Base-by-base conservation (phyloP, 1,140 invertebrate species). In the Polyergus mexicanus region DNA sequence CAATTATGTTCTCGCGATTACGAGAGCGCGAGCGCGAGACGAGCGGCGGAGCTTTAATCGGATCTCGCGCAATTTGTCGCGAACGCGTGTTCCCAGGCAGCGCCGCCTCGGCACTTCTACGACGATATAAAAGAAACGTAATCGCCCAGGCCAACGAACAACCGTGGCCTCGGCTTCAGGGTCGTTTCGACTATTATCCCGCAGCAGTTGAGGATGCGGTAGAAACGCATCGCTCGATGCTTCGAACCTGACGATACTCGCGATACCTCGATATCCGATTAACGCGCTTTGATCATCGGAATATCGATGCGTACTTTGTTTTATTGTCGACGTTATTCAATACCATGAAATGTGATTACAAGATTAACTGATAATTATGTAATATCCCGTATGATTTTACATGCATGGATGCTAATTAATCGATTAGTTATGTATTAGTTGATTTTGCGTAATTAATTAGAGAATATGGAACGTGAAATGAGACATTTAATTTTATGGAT, bases 131-230 rank as follows among this genome's bases (percentile, higher is more conserved):
- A 88, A 86, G 85, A 90, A 90, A 85, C 75, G 68, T 85, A 83
- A 90, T 74, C 83, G 89, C 38, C 71, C 81, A 86, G 88, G 88
- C 88, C 87, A 88, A 85, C 75, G 87, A 69, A 91, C 89, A 91
- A 91, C 85, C 69, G 77, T 86, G 86, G 78, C 91, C 91, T 92
- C 86, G 91, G 84, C 84, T 90, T 92, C 91, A 91, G 91, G 91
- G 91, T 91, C 91, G 88, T 89, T 91, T 91, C 84, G 85, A 87
- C 91, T 92, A 92, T 92, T 91, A 92, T 92, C 90, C 90, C 80
- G 88, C 89, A 65, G 88, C 83, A 44, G 68, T 62, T 76, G 77
- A 85, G 84, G 84, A 85, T 85, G 84, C 76, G 71, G 84, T 65
- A 85, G 75, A 83, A 85, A 74, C 63, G 41, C 84, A 85, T 85